Base-by-base conservation (phyloP, 2,113 vertebrate species). In the Tetraodon nigroviridis region DNA sequence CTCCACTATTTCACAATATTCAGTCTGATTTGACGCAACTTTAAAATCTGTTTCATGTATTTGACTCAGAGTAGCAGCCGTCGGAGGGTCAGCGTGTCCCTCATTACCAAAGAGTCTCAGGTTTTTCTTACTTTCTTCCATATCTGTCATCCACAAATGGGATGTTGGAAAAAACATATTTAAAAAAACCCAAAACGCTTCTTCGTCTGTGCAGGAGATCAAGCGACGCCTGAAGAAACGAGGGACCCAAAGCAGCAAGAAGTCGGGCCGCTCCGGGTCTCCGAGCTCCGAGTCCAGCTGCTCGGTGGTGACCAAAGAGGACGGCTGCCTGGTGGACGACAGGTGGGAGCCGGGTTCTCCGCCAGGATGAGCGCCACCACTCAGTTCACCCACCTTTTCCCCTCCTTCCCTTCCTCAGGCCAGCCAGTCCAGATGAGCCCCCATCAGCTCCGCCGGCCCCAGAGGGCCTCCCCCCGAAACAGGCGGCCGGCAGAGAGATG, bases 51-150 rank as follows among this genome's bases (percentile, higher is more conserved):
- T n/a, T 46, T 46, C 14, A 46, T 46, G 2, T 46, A n/a, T 46
- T 46, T 46, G 1, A 3, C 15, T 0, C 61, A 93, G 91, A 82
- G 54, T 5, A 73, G 53, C 20, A 19, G 72, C 2, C 90, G 91
- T 1, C 85, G 89, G 37, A 85, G 93, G n/a, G 76, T 93, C 84
- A 93, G 92, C 61, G 69, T 91, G 0, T 89, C 91, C 0, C 53
- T 94, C 17, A 89, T 94, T 79, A 72, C 89, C 52, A 89, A 64
- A 51, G 84, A 89, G 68, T 67, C 67, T 58, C 70, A 84, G 87
- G 88, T 91, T 14, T 4, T 46, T 46, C 0, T 46, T 44, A 15
- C 16, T 44, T 44, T 44, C 42, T 44, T 37, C 8, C 11, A 12
- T 37, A 37, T 8, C 11, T 37, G 32, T 37, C 32, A 12, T 37